Evolutionary conservation across 2,888 invertebrate species (phyloP), one percentile per base, ranked within the genome.

Genomic region (Antheraea assamensis): DNA sequence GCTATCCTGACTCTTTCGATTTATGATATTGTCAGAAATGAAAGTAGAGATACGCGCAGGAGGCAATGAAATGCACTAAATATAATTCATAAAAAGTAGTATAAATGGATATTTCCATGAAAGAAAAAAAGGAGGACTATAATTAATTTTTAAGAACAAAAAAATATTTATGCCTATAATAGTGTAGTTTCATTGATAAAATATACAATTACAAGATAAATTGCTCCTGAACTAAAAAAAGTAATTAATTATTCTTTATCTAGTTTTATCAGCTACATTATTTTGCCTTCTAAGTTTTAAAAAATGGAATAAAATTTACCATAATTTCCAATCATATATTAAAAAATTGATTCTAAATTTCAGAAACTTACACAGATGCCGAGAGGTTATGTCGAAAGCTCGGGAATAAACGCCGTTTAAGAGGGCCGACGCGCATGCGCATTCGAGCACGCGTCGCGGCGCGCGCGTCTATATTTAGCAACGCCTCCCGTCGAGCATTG

Each of bases 381-480:
- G 70, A 73, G 35, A 21, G 42, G 10, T n/a, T 10, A 66, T 66
- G 71, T 71, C 74, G 64, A 52, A 52, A n/a, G 7, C n/a, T 5
- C 74, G 35, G 64, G 74, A 74, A 74, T 73, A 72, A 72, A 73
- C 66, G 70, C 77, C 76, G 15, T n/a, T 31, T 42, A 52, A 24
- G 71, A 71, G 72, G 74, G 64, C 66, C 78, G 78, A 74, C 76
- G 83, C 86, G 87, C 87, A 81, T 82, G 86, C 88, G 86, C 85
- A 42, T 70, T 78, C 75, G 77, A 83, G 87, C 90, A 88, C 88
- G 90, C 91, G 90, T 85, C 87, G 88, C 85, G 87, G 88, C 91
- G 91, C 92, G 88, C 90, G 90, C 88, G 21, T 74, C 92, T 93
- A 93, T 86, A 92, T 92, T 87, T 94, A 94, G 92, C 85, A 78